Percentiles rank a stretch among this genome's conserved stretches.
Evolutionary conservation across 2,797 vertebrate species (phyloP).

Genomic region (Gymnothorax javanicus): DNA sequence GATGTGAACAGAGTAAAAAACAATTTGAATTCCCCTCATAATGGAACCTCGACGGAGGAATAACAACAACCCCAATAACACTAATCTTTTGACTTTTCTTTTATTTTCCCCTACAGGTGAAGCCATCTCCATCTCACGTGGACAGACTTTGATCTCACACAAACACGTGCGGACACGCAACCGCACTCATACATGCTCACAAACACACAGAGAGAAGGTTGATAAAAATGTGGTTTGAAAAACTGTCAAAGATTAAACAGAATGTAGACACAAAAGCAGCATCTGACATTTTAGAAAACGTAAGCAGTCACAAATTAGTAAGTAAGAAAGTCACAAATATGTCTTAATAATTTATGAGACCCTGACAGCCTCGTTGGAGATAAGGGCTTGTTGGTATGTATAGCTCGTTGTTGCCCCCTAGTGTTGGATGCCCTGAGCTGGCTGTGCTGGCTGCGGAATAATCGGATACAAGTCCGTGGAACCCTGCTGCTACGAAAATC

Average conservation of each 20-base stretch:
- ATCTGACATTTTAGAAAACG: conserved; percentile 53
- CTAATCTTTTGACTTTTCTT: conserved; percentile 25
- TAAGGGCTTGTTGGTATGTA: conserved; percentile 22
- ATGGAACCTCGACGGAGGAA: conserved; percentile 24
- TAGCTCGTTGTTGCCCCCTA: conserved; percentile 69
- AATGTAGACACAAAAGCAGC: conserved; percentile 35
- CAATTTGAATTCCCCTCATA: conserved; percentile 33
- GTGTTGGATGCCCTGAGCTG: conserved; percentile 47
- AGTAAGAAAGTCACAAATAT: conserved; percentile 43
- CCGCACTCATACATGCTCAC: neutral
- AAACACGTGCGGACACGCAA: neutral
- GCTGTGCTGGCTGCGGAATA: neutral
- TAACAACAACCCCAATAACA: conserved; percentile 50
- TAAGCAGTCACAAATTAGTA: conserved; percentile 53
- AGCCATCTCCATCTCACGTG: neutral
- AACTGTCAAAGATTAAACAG: conserved; percentile 24
- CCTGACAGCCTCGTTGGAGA: conserved; percentile 21
- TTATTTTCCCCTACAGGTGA: neutral
- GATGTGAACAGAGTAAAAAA: conserved; percentile 60
- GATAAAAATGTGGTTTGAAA: conserved; percentile 32
- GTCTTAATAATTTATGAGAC: conserved; percentile 49
- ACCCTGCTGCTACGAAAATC: neutral
- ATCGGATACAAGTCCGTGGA: neutral
- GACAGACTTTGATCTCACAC: neutral
- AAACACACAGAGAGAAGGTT: neutral